phyloP scores from a whole-genome alignment of 2,113 vertebrate genomes.

The Columba livia region DNA sequence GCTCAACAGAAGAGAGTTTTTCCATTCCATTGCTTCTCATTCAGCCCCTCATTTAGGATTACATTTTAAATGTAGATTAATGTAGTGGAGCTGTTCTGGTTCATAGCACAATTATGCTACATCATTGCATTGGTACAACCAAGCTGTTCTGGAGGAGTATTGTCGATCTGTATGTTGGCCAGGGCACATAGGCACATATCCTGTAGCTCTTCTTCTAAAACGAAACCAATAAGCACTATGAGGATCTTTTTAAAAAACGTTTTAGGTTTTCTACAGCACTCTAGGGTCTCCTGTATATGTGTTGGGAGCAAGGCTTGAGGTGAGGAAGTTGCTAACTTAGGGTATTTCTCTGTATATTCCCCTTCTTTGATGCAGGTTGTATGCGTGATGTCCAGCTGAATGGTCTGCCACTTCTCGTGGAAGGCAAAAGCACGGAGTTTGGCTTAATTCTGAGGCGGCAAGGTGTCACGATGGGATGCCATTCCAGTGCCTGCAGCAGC shows the following conservation, averaged over 20 bases:
- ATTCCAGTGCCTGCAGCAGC: slow-evolving; percentile 82
- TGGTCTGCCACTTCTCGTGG: slow-evolving; percentile 78
- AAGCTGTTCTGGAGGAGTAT: background rate
- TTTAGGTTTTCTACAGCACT: background rate
- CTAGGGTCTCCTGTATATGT: background rate
- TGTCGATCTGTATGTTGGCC: background rate
- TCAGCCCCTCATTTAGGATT: background rate
- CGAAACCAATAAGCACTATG: background rate
- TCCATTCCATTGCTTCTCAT: background rate
- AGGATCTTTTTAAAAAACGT: background rate
- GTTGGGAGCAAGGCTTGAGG: background rate
- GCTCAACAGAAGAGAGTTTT: background rate
- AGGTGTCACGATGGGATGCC: slow-evolving; percentile 79
- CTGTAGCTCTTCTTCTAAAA: background rate
- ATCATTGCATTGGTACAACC: background rate
- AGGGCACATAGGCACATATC: background rate
- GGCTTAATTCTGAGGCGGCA: slow-evolving; percentile 74
- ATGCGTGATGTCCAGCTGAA: slow-evolving; percentile 86
- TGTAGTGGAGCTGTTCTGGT: background rate
- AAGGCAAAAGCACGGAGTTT: slow-evolving; percentile 76
- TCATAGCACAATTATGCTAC: background rate
- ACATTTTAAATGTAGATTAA: background rate
- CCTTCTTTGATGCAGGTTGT: slow-evolving; percentile 76
- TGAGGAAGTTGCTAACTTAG: background rate
- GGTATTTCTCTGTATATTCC: background rate